Base-by-base conservation (phyloP, 2,113 vertebrate genomes). In the Limanda limanda region DNA sequence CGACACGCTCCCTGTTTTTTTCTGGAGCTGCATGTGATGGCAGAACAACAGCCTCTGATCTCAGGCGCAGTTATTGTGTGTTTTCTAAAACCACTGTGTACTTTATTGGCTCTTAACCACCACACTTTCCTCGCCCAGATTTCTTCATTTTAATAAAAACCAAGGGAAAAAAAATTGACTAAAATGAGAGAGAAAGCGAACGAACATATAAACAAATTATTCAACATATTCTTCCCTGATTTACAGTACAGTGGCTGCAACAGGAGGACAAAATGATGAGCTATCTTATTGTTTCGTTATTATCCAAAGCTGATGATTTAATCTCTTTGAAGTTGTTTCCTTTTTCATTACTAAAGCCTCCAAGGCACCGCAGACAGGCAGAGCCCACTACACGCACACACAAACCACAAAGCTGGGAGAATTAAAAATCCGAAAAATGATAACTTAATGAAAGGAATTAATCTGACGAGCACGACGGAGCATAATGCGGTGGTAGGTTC, bases 291-390 rank as follows among this genome's bases (percentile, higher is more conserved):
- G 84, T 93, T 93, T 86, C 48, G 88, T 86, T 89, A 90, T 91
- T 89, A 89, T 90, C 89, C 76, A 62, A 84, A 84, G 84, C 79
- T 86, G 91, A 92, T 91, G 88, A 91, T 79, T 87, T 92, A 86
- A 92, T 91, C 89, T 93, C 83, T 92, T 91, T 93, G 89, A 94
- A 90, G 84, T 85, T 73, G 68, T 86, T 89, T 90, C 83, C 67
- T 75, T 93, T 63, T 93, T 93, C 61, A 93, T 93, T 89, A 88
- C 76, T 74, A 88, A 91, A 78, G 63, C 55, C 55, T 67, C 70
- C 31, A 70, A 61, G 76, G 83, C 87, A 71, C 76, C 24, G 48
- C 82, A 77, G 72, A 84, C 76, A 78, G 68, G 76, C 56, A 78
- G 79, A 91, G 91, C 15, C 18, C 47, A 51, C 4, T 17, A 20